These are phyloP conservation scores for Mesoligia furuncula DNA, from an alignment of 2,888 invertebrate genomes.

Conservation along the genomic window DNA sequence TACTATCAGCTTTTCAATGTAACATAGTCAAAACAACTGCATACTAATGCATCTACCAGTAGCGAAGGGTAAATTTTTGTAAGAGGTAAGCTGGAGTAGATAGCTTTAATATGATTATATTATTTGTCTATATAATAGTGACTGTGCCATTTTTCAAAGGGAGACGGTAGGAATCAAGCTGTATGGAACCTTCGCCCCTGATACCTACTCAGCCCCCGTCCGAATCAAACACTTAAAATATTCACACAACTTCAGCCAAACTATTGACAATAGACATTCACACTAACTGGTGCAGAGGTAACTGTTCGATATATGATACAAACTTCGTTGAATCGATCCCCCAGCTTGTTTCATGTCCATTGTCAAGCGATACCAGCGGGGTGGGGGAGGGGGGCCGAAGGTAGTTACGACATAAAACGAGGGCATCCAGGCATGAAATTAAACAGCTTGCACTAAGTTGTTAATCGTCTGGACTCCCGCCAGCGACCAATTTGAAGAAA, in stretches of 20 bases:
- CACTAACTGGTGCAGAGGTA: conserved; percentile 12
- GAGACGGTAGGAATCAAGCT: too few species aligned
- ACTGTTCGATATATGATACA: conserved; percentile 10
- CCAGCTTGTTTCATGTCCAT: conserved; percentile 50
- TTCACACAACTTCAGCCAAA: conserved; percentile 19
- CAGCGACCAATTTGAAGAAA: conserved; percentile 85
- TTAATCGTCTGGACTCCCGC: conserved; percentile 85
- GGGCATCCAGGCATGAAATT: conserved; percentile 84
- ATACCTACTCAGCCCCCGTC: background rate
- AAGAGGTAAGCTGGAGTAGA: too few species aligned
- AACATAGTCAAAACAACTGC: background rate
- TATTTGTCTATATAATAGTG: too few species aligned
- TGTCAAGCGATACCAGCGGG: conserved; percentile 49
- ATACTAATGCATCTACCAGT: background rate
- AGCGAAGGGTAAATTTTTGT: too few species aligned
- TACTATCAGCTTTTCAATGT: too few species aligned
- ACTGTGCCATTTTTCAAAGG: too few species aligned
- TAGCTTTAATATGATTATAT: too few species aligned
- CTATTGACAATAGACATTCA: conserved; percentile 16
- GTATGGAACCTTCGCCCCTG: too few species aligned
- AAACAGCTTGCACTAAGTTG: conserved; percentile 86
- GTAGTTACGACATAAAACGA: conserved; percentile 66
- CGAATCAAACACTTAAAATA: conserved; percentile 9
- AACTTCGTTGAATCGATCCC: conserved; percentile 46
- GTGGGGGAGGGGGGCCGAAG: background rate